These are phyloP conservation scores for Triplophysa yarkandensis DNA, from an alignment of 2,797 vertebrate genomes.

Conservation along the genomic window DNA sequence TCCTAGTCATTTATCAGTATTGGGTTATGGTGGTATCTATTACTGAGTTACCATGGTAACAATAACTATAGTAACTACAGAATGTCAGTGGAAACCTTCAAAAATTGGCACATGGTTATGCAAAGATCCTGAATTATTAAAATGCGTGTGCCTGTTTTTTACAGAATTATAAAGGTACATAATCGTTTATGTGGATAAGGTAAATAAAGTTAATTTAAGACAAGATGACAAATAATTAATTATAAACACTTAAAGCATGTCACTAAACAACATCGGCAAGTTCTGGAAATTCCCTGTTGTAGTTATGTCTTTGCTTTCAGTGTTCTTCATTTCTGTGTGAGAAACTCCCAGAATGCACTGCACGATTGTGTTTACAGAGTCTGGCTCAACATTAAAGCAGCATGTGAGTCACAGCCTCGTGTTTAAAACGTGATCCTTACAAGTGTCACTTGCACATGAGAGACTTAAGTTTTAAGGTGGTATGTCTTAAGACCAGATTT, in stretches of 20 bases:
- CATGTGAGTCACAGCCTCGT: background rate
- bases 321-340: background rate
- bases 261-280: background rate
- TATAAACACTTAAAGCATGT: background rate
- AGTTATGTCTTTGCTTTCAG: background rate
- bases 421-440: background rate
- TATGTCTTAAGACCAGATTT: background rate
- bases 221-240: background rate
- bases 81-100: background rate
- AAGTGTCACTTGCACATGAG: background rate
- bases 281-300: constrained; percentile 9
- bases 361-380: constrained; percentile 10
- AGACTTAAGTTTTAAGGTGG: background rate
- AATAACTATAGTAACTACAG: background rate
- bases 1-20: background rate
- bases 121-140: background rate
- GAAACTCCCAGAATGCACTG: constrained; percentile 29
- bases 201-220: background rate
- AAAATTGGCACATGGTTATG: background rate
- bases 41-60: no score
- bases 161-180: background rate
- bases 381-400: background rate
- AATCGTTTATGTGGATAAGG: background rate
- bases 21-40: background rate
- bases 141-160: background rate